These are phyloP conservation scores for Samia ricini DNA, from an alignment of 1,140 invertebrate species.

Conservation along the genomic window DNA sequence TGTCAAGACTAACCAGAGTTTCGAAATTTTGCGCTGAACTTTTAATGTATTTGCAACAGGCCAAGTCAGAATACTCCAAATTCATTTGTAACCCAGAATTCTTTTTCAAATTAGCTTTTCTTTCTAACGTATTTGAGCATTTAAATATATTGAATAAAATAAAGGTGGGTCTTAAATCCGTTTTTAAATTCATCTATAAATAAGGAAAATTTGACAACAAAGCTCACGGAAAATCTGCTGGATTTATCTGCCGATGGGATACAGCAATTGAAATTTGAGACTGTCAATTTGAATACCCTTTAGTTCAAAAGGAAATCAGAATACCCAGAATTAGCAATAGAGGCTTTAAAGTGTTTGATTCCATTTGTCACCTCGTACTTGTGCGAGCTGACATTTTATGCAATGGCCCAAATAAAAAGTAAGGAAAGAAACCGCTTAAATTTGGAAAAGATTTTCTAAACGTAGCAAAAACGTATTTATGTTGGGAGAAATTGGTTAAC, in stretches of 20 bases:
- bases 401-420: constrained; percentile 25
- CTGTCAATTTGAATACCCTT: constrained; percentile 20
- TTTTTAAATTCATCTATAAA: constrained; percentile 33
- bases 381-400: constrained; percentile 17
- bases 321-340: constrained; percentile 32
- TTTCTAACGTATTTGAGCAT: constrained; percentile 15
- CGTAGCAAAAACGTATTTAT: background rate
- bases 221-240: constrained; percentile 23
- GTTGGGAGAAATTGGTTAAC: background rate
- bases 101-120: constrained; percentile 19
- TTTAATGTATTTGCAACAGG: constrained; percentile 14
- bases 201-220: constrained; percentile 15
- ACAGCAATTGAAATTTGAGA: constrained; percentile 38
- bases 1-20: constrained; percentile 22
- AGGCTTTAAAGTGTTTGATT: constrained; percentile 40
- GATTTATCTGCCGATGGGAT: constrained; percentile 39
- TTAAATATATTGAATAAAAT: constrained; percentile 4
- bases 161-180: constrained; percentile 33
- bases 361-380: constrained; percentile 28
- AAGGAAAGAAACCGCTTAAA: constrained; percentile 5
- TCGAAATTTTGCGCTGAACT: constrained; percentile 19
- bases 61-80: constrained; percentile 13
- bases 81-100: constrained; percentile 3
- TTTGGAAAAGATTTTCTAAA: no score
- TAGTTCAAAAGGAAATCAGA: constrained; percentile 36